Percentiles rank a stretch among this genome's conserved stretches.
These are phyloP conservation scores for Zaprionus bogoriensis DNA, from an alignment of 2,888 invertebrate genomes.

Conservation along the genomic window DNA sequence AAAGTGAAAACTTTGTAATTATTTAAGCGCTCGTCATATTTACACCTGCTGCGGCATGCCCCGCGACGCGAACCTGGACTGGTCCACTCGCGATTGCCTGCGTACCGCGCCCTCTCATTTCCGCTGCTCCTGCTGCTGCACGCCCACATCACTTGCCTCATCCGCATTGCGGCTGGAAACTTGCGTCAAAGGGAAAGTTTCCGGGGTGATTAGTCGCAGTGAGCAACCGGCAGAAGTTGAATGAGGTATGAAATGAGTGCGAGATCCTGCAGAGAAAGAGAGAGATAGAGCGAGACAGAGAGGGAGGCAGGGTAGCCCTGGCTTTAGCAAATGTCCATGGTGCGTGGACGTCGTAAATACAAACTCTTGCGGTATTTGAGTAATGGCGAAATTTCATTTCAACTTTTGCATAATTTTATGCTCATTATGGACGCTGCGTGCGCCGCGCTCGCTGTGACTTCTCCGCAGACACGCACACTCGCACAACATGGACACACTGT, in stretches of 20 bases:
- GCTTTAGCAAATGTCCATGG: slow-evolving; percentile 13
- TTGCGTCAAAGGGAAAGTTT: slow-evolving; percentile 43
- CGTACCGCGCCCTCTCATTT: too few species aligned
- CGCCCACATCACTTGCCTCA: slow-evolving; percentile 16
- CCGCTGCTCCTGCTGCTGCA: too few species aligned
- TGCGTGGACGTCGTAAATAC: slow-evolving; percentile 25
- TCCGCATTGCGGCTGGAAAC: slow-evolving; percentile 14
- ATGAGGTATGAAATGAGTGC: slow-evolving; percentile 5
- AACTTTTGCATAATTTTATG: slow-evolving; percentile 75
- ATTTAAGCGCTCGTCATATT: slow-evolving; percentile 34
- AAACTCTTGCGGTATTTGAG: slow-evolving; percentile 58
- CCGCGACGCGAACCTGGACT: not conserved
- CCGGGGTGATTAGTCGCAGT: slow-evolving; percentile 20
- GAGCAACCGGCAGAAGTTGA: not conserved
- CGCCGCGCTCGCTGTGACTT: not conserved
- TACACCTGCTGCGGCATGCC: slow-evolving; percentile 33
- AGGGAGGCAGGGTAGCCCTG: not conserved
- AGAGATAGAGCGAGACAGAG: not conserved
- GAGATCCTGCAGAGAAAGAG: too few species aligned
- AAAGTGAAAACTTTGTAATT: slow-evolving; percentile 13
- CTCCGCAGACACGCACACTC: not conserved
- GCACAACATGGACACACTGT: not conserved
- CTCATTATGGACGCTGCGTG: slow-evolving; percentile 54
- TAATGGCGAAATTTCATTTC: slow-evolving; percentile 67
- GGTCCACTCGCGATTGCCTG: too few species aligned